Evolutionary conservation across 2,888 invertebrate genomes (phyloP).

Genomic region (Brachylomia viminalis): DNA sequence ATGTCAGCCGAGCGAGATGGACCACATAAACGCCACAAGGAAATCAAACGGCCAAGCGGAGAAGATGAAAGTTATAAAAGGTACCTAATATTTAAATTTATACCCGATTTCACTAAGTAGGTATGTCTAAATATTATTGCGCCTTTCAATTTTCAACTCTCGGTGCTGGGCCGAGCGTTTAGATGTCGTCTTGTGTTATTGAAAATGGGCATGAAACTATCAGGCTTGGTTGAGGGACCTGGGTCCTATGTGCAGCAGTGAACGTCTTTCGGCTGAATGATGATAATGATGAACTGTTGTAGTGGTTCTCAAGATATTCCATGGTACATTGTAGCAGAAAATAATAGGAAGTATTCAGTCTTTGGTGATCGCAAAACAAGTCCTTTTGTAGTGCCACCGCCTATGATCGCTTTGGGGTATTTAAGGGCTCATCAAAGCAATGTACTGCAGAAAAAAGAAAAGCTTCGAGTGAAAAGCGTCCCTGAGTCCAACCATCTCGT

Average conservation of each 20-base stretch:
- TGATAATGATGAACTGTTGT: neutral
- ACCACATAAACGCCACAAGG: slow-evolving; percentile 59
- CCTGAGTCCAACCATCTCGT: no score
- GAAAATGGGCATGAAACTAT: no score
- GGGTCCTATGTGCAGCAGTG: neutral
- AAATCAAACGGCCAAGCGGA: slow-evolving; percentile 67
- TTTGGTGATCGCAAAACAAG: no score
- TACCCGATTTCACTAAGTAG: neutral
- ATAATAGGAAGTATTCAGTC: no score
- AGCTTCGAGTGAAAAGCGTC: no score
- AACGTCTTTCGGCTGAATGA: neutral
- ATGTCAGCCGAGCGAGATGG: slow-evolving; percentile 34
- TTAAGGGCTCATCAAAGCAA: no score
- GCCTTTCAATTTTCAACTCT: neutral
- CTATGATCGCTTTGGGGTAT: no score
- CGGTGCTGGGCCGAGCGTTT: neutral
- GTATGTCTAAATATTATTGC: neutral
- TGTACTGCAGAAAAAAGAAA: no score
- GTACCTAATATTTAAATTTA: slow-evolving; percentile 60
- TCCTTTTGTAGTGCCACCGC: no score
- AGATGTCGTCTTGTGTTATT: neutral
- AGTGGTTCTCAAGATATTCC: neutral
- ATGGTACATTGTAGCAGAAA: neutral
- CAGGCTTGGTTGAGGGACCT: neutral
- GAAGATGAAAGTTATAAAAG: slow-evolving; percentile 78